Base-by-base conservation (phyloP, 2,888 invertebrate species). In the Synanthedon tipuliformis region DNA sequence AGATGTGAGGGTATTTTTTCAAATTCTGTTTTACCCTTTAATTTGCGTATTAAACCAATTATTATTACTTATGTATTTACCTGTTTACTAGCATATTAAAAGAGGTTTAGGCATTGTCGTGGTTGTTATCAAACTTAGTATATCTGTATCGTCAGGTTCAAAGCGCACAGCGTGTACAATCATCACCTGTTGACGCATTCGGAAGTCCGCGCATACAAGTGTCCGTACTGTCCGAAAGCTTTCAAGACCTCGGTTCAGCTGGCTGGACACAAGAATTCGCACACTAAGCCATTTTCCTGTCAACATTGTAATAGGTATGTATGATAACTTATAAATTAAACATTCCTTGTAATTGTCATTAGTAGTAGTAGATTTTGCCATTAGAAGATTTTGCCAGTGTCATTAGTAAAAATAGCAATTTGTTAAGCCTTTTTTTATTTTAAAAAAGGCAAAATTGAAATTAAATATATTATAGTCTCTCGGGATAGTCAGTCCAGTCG, bases 191-290 rank as follows among this genome's bases (percentile, higher is more conserved):
- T 92, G 50, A 94, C 92, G 0, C 94, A 94, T 65, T 92, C 92
- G 0, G 91, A 93, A 4, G 92, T 91, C n/a, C 89, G 94, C 12
- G 90, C 91, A 5, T 94, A 93, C 74, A 91, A 91, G 60, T 94
- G 94, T 63, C 91, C 93, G 0, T 91, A 81, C 67, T 94, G 94
- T 58, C 91, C 93, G 0, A 94, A 94, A 66, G 90, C 93, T 1
- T 94, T 94, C 78, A 94, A 94, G 66, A 94, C 94, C 0, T 90
- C 92, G 0, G 94, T 94, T 0, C 94, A 94, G 64, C 78, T 94
- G 1, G 92, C 93, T 1, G 94, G 93, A 0, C 94, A 94, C 61
- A 94, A 92, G 73, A 94, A 94, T 68, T 93, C 92, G 8, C 94
- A 94, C 63, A 93, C 92, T 0, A 94, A 94, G 69, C 94, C 94